Conservation (phyloP, 2,113 vertebrate genomes). For the Sigmodon hispidus region DNA sequence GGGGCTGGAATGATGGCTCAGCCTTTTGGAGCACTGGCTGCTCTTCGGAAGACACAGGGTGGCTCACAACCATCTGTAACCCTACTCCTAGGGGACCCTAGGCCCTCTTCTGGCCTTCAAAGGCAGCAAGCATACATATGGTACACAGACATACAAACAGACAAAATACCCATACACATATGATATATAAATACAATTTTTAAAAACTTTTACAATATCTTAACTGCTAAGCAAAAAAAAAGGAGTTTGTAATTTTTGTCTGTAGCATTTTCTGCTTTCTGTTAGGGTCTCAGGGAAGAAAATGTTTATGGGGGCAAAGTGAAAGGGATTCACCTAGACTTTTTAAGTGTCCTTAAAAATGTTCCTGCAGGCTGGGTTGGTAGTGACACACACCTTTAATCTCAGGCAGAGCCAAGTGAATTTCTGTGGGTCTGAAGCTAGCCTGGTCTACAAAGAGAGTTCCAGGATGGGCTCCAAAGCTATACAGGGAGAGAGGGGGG, state of each 20-base stretch:
- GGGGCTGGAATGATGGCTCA: too few relatives aligned
- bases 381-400: too few relatives aligned
- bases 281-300: conserved; percentile 2
- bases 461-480: too few relatives aligned
- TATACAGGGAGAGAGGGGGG: too few relatives aligned
- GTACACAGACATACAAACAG: background rate
- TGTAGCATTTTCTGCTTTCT: conserved; percentile 42
- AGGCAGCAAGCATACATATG: background rate
- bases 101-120: background rate
- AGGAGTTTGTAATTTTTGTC: background rate
- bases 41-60: background rate
- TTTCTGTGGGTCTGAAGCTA: too few relatives aligned
- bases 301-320: background rate
- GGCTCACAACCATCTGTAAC: background rate
- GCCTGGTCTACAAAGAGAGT: too few relatives aligned
- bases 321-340: conserved; percentile 25
- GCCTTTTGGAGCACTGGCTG: background rate
- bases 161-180: background rate
- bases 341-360: background rate
- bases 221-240: background rate
- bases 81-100: background rate
- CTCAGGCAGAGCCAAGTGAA: too few relatives aligned
- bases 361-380: too few relatives aligned
- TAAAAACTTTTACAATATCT: background rate
- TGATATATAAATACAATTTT: background rate